These are phyloP conservation scores for Coptotermes formosanus DNA, from an alignment of 1,140 invertebrate species.

Conservation along the genomic window DNA sequence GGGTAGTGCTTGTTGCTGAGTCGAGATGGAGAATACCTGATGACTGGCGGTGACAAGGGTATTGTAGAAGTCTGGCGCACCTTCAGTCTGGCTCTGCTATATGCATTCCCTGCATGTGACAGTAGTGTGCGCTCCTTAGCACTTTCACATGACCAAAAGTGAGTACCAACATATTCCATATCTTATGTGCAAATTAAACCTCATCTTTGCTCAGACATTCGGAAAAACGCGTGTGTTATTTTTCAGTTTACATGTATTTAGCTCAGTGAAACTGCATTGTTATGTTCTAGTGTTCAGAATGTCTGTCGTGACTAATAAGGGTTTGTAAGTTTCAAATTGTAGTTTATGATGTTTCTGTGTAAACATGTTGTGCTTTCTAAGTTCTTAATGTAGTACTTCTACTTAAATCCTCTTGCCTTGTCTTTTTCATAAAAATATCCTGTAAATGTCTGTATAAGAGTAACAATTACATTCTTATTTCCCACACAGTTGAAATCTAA, in stretches of 20 bases:
- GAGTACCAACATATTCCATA: slow-evolving; percentile 46
- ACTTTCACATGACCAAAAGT: slow-evolving; percentile 97
- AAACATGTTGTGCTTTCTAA: too few species aligned
- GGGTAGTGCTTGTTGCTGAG: slow-evolving; percentile 86
- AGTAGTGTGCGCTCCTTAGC: slow-evolving; percentile 89
- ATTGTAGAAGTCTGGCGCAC: slow-evolving; percentile 98
- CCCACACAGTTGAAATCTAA: too few species aligned
- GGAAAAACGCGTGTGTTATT: background rate
- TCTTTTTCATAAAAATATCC: too few species aligned
- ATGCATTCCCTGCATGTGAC: slow-evolving; percentile 96
- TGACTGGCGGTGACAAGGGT: slow-evolving; percentile 94
- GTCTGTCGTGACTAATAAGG: too few species aligned
- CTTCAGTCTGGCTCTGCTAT: slow-evolving; percentile 93
- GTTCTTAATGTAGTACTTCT: too few species aligned
- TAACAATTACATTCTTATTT: too few species aligned
- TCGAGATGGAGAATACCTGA: slow-evolving; percentile 96
- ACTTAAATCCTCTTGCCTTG: too few species aligned
- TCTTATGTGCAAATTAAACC: background rate
- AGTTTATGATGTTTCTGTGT: too few species aligned
- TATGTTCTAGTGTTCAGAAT: too few species aligned
- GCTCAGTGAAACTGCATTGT: too few species aligned
- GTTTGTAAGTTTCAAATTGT: too few species aligned
- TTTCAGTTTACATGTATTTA: background rate
- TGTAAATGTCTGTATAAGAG: too few species aligned
- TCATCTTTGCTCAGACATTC: background rate